Evolutionary conservation across 2,113 vertebrate species (phyloP), one percentile per base, ranked within the genome.

Genomic region (Candoia aspera): DNA sequence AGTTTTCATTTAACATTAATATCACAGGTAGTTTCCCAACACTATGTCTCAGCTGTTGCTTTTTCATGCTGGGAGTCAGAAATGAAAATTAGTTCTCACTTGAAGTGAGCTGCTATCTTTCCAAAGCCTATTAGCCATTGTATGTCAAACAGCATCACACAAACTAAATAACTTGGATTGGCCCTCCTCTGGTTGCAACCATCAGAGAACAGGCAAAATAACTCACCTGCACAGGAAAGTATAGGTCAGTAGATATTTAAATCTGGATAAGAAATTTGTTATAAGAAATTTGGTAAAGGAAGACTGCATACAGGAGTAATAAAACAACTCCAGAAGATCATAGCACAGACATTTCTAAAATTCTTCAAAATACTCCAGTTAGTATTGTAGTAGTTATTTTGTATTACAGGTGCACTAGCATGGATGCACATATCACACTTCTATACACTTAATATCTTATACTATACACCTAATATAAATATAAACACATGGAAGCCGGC

Each of bases 291-390:
- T 37, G 17, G 17, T 86, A 19, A 29, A 19, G 12, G 46, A 19
- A 46, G 37, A 54, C 49, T 85, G 84, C 4, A 6, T 49, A 46
- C 11, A 53, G 24, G 57, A 26, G 13, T 26, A 89, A 68, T 53
- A 73, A 89, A 29, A 55, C 19, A 42, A 33, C 5, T 92, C 87
- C 86, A 95, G 54, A 85, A 87, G 23, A 87, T 83, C 87, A 92
- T 21, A 95, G 89, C 55, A 73, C 83, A 0, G 0, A 9, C 6
- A 0, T 91, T 64, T 91, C 1, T 23, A 46, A 90, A 29, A 55
- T 79, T 92, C 19, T 59, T 90, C 6, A 9, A 68, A 49, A 91
- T 1, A 5, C 8, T 73, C n/a, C 64, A n/a, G 42, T 42, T 12
- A 87, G 6, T 23, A 21, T 29, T 73, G 53, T 84, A 21, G 42